Evolutionary conservation across 1,140 invertebrate species (phyloP), one percentile per base, ranked within the genome.

Genomic region (Drosophila tsacasi): DNA sequence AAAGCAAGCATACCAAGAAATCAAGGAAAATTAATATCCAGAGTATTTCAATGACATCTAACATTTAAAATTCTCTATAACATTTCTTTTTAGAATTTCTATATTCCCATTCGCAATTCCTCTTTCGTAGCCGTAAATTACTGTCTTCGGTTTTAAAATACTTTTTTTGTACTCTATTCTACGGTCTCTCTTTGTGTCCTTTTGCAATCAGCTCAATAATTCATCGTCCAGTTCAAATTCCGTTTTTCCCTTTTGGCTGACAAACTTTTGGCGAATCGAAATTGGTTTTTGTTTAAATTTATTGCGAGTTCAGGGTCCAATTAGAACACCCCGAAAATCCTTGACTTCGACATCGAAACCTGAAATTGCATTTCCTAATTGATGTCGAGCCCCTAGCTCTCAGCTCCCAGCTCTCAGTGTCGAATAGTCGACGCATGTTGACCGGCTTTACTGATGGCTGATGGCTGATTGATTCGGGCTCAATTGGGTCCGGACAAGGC

Each of bases 351-450:
- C 54, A 71, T 71, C 44, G 66, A 73, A 73, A 73, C 67, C 54
- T 73, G 54, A 73, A 73, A 73, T 73, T 73, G 69, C 71, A 73
- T 73, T 73, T 73, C 71, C 71, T 73, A 73, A 73, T 73, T 73
- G 71, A 61, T 73, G 71, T 73, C 67, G 66, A 69, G 37, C 44
- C 35, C 30, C 21, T n/a, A 71, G 67, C 40, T 49, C 27, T 17
- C 21, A 58, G 27, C n/a, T 4, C 4, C 19, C 27, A 54, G 52
- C 44, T 50, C n/a, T 8, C 37, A 73, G 55, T 61, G 55, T 39
- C 67, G 49, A 69, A 54, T 50, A 50, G 27, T 49, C 67, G 30
- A 55, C 63, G 63, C 67, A 68, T 71, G 67, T 68, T 71, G 39
- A 46, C 37, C 63, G 27, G 37, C 67, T 69, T 47, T 67, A 42